Percentiles rank a stretch among this genome's conserved stretches.
These are phyloP conservation scores for Eurytoma californica DNA, from an alignment of 2,888 invertebrate genomes.

Conservation along the genomic window DNA sequence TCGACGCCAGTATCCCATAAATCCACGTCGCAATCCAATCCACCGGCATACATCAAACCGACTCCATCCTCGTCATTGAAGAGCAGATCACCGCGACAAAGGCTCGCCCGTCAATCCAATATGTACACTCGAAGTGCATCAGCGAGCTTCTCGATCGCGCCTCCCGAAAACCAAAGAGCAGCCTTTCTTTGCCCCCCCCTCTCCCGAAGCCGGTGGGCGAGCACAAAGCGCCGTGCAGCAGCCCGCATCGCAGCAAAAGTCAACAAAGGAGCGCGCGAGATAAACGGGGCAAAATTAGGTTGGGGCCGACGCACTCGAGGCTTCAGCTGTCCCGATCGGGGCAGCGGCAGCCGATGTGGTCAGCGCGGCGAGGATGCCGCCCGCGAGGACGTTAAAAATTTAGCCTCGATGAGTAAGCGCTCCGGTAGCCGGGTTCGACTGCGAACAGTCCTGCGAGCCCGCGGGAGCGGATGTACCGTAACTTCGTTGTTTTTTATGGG, in stretches of 20 bases:
- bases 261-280: slow-evolving; percentile 19
- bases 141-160: background rate
- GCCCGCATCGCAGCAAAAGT: background rate
- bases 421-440: background rate
- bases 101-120: too few relatives aligned
- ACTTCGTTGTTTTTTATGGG: too few relatives aligned
- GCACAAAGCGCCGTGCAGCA: background rate
- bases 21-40: too few relatives aligned
- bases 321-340: background rate
- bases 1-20: too few relatives aligned
- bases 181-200: too few relatives aligned
- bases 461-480: background rate
- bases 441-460: background rate
- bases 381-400: background rate
- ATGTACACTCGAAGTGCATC: too few relatives aligned
- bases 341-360: background rate
- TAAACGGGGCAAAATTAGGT: slow-evolving; percentile 39
- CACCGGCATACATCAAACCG: too few relatives aligned
- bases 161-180: background rate
- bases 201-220: too few relatives aligned
- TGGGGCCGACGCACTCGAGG: slow-evolving; percentile 4
- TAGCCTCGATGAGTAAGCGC: background rate
- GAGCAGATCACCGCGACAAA: too few relatives aligned
- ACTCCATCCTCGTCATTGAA: too few relatives aligned
- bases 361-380: background rate